Conservation (phyloP, 2,888 invertebrate genomes). For the Axea sp. region DNA sequence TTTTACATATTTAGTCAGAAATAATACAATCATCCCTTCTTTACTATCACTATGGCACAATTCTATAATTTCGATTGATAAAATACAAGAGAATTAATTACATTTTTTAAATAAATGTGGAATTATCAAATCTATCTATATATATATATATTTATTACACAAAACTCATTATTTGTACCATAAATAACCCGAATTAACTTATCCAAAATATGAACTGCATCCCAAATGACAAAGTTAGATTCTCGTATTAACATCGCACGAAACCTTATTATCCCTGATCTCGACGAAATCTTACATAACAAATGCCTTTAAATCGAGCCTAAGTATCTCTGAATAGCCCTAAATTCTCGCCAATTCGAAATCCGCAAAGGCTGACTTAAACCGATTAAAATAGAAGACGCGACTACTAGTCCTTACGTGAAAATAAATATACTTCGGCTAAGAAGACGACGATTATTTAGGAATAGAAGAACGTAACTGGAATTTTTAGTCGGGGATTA, state of each 20-base stretch:
- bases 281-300: slow-evolving; percentile 44
- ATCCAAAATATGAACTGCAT: slow-evolving; percentile 7
- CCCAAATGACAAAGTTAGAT: slow-evolving; percentile 1
- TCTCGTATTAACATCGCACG: neutral
- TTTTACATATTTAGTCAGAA: too few species aligned
- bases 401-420: slow-evolving; percentile 41
- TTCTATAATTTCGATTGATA: too few species aligned
- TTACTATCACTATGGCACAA: too few species aligned
- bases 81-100: too few species aligned
- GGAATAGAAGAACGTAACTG: slow-evolving; percentile 43
- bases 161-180: too few species aligned
- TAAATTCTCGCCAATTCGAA: slow-evolving; percentile 43
- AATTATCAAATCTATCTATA: too few species aligned
- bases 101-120: too few species aligned
- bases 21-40: too few species aligned
- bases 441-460: slow-evolving; percentile 30
- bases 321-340: slow-evolving; percentile 43
- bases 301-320: slow-evolving; percentile 27
- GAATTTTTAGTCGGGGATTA: slow-evolving; percentile 56
- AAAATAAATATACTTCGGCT: slow-evolving; percentile 21
- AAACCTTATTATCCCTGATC: slow-evolving; percentile 24
- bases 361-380: slow-evolving; percentile 38
- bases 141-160: too few species aligned
- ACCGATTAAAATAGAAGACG: slow-evolving; percentile 50
- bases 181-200: slow-evolving; percentile 14